A percentile compares a stretch with the other conserved stretches of the same genome.
Evolutionary conservation across 2,888 invertebrate genomes (phyloP).

Genomic region (Halictus ligatus): DNA sequence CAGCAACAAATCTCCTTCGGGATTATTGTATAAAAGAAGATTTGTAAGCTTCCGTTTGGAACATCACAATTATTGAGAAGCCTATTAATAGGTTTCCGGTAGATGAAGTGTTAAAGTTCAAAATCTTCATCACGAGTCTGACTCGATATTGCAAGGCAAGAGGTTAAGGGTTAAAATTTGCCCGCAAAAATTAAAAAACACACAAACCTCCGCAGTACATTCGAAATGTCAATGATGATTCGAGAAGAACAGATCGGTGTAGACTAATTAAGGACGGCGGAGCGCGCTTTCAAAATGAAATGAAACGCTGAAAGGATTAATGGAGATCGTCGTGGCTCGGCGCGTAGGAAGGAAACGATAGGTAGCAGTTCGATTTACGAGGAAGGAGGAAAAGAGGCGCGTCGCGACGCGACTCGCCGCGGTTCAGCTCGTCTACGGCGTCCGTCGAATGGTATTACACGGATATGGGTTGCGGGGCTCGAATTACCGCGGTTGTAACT

Average conservation of each 20-base stretch:
- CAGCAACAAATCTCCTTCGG: no score
- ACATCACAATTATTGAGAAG: no score
- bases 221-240: no score
- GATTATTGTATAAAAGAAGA: no score
- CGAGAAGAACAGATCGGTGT: not conserved
- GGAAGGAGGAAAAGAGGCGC: slow-evolving; percentile 26
- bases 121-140: no score
- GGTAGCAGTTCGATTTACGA: slow-evolving; percentile 7
- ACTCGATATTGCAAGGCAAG: no score
- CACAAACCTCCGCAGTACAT: no score
- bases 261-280: not conserved
- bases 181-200: no score
- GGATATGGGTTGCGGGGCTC: slow-evolving; percentile 51
- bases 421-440: not conserved
- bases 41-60: no score
- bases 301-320: not conserved
- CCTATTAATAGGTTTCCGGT: no score
- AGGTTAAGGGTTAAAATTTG: no score
- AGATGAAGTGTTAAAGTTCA: no score
- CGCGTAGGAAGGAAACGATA: slow-evolving; percentile 19
- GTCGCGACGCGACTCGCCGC: not conserved
- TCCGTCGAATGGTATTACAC: slow-evolving; percentile 47
- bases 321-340: not conserved
- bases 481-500: slow-evolving; percentile 59
- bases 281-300: not conserved